A percentile compares a stretch with the other conserved stretches of the same genome.
Conservation (phyloP, 2,113 vertebrate species). For the Xerus inauris region DNA sequence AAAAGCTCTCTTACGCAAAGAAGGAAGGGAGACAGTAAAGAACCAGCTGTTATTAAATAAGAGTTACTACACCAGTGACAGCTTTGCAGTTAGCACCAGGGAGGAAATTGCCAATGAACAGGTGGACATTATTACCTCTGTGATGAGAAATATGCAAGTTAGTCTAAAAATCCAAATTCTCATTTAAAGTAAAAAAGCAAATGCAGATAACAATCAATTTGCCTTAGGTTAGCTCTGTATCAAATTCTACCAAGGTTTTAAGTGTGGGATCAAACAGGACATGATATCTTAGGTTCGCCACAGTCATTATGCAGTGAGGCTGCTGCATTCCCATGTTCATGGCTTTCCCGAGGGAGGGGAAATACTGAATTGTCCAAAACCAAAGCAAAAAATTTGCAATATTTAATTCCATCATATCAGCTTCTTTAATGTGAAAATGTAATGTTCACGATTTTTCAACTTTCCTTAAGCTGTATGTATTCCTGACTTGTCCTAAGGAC, state of each 20-base stretch:
- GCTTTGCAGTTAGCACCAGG: neutral
- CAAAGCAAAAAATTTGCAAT: neutral
- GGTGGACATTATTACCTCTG: neutral
- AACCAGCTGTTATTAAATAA: conserved; percentile 46
- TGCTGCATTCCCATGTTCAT: neutral
- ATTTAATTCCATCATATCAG: neutral
- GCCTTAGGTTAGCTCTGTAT: neutral
- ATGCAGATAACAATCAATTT: neutral
- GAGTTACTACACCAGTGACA: neutral
- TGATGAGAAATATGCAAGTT: neutral
- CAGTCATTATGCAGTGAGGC: neutral
- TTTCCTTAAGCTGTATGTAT: too few species aligned
- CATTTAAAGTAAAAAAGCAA: neutral
- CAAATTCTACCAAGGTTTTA: neutral
- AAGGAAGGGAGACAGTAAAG: conserved; percentile 50
- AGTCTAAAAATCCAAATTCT: conserved; percentile 6
- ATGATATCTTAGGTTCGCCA: neutral
- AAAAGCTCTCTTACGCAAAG: conserved; percentile 24
- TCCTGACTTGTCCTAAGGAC: too few species aligned
- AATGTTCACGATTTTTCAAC: neutral
- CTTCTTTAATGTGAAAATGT: neutral
- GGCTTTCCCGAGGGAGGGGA: neutral
- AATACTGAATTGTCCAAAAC: neutral
- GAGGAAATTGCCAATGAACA: neutral
- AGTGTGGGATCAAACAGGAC: neutral